These are phyloP conservation scores for Micromys minutus DNA, from an alignment of 2,113 vertebrate species.

Conservation along the genomic window DNA sequence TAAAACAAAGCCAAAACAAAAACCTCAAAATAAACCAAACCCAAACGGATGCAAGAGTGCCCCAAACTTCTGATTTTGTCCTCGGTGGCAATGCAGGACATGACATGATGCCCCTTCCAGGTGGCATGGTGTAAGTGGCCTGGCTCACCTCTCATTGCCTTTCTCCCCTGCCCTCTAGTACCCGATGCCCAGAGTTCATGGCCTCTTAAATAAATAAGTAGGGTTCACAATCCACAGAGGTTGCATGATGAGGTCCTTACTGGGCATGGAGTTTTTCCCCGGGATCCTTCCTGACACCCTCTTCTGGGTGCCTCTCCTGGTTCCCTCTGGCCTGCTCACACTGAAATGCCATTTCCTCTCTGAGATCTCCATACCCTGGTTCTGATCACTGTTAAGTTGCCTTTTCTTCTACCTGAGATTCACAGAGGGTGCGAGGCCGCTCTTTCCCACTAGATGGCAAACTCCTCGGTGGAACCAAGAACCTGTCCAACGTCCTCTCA, in stretches of 20 bases:
- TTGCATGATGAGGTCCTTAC: neutral
- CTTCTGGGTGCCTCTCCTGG: neutral
- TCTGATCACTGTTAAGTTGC: neutral
- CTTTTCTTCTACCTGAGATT: neutral
- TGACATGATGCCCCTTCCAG: neutral
- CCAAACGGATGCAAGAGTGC: neutral
- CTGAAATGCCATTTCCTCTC: neutral
- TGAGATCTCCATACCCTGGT: neutral
- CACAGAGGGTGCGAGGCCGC: neutral
- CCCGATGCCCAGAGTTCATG: neutral
- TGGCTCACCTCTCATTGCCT: neutral
- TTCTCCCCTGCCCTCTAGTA: neutral
- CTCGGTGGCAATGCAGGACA: neutral
- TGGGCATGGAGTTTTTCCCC: neutral
- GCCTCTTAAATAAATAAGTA: neutral
- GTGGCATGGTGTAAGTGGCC: neutral
- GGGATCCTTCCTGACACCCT: neutral
- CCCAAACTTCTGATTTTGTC: neutral
- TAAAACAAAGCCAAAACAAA: neutral
- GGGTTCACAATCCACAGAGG: neutral
- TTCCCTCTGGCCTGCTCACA: neutral
- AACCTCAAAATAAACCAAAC: neutral
- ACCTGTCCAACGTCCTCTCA: neutral
- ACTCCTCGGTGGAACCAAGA: neutral
- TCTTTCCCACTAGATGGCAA: constrained; percentile 65